Base-by-base conservation (phyloP, 2,888 invertebrate species). In the Lithophane leautieri region DNA sequence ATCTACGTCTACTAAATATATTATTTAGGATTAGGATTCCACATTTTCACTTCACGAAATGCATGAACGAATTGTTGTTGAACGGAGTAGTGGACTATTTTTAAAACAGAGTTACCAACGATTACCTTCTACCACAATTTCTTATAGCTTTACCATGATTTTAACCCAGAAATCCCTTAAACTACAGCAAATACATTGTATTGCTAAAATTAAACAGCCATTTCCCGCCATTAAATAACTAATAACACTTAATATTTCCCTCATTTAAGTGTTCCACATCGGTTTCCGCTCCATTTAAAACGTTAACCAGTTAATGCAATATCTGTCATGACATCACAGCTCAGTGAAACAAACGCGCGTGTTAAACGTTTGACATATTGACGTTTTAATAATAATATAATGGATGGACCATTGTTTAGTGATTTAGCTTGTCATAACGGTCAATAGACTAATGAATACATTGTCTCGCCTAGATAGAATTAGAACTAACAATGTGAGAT, bases 361-460 rank as follows among this genome's bases (percentile, higher is more conserved):
- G 58, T 70, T 28, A 58, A 73, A 58, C 42, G 54, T 66, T 70
- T 70, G 82, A 73, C 70, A 78, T 82, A 63, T 78, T 81, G 83
- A 82, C 81, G 50, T 68, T 73, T 42, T n/a, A 70, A 75, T 77
- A 71, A 71, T 58, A 72, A 14, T 40, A n/a, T 66, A 77, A 60
- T 77, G 19, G 11, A 56, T 50, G 28, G 28, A 54, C 25, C 50
- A 65, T 65, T 68, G 77, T 68, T 68, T 71, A 60, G 67, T 60
- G 22, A 34, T 42, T 50, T 70, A 71, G 83, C 16, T 69, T 61
- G 19, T 58, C 62, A 40, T 42, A 34, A 50, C 19, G 1, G 12
- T 47, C 7, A 60, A 65, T 19, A 25, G 3, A 56, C 1, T n/a
- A 44, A 22, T 12, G 62, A 66, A 60, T 54, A 56, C 8, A 1